A percentile compares a stretch with the other conserved stretches of the same genome.
Evolutionary conservation across 2,888 invertebrate species (phyloP).

Genomic region (Dolomedes plantarius): DNA sequence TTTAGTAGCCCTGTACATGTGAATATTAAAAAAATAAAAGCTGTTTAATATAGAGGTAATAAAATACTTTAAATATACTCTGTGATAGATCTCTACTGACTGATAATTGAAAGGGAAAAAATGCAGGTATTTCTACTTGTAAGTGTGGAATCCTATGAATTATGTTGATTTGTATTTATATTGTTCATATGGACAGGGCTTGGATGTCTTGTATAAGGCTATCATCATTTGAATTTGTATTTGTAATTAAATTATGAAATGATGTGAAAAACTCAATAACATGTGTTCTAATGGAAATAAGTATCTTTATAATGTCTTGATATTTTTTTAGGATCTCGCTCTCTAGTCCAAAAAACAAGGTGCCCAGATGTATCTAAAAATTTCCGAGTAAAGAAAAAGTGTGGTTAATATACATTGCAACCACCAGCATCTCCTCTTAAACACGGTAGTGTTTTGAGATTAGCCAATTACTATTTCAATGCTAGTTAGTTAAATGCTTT

Average conservation of each 20-base stretch:
- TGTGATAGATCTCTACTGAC: background rate
- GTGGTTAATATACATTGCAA: background rate
- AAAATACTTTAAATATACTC: background rate
- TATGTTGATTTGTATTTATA: no score
- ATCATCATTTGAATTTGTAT: background rate
- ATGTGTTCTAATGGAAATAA: background rate
- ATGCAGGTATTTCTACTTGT: background rate
- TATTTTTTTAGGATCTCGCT: conserved; percentile 22
- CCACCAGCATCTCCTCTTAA: conserved; percentile 25
- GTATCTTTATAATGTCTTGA: background rate
- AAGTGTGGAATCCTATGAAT: no score
- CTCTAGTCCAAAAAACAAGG: conserved; percentile 58
- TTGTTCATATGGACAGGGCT: background rate
- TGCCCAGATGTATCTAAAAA: conserved; percentile 51
- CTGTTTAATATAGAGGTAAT: no score
- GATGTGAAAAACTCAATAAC: background rate
- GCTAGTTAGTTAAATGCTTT: conserved; percentile 12
- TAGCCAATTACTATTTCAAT: conserved; percentile 13
- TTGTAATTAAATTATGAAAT: background rate
- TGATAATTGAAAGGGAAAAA: background rate
- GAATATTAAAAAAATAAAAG: background rate
- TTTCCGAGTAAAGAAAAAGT: background rate
- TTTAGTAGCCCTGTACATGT: background rate
- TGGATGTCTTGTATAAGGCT: background rate
- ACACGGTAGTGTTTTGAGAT: conserved; percentile 28